phyloP scores from a whole-genome alignment of 2,797 vertebrate genomes.

The Aselliscus stoliczkanus region DNA sequence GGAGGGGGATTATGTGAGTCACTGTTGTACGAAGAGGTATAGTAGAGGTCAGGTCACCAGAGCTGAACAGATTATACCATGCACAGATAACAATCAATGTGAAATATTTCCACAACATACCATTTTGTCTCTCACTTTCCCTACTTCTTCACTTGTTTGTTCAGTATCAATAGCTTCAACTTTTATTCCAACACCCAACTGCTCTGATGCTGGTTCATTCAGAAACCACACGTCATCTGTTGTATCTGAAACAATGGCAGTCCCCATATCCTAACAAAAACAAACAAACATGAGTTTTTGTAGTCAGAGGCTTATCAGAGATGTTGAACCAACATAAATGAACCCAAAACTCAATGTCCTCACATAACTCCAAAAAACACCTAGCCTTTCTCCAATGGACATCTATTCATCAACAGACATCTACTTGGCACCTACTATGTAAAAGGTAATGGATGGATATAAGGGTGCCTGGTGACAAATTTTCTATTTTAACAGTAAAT shows the following conservation, averaged over 20 bases:
- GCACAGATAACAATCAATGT: neutral
- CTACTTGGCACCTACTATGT: neutral
- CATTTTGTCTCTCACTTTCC: conserved; percentile 77
- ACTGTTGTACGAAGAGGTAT: neutral
- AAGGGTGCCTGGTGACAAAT: neutral
- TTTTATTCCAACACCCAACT: conserved; percentile 88
- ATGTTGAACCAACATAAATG: neutral
- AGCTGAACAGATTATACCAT: neutral
- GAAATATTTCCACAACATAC: conserved; percentile 62
- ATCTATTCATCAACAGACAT: neutral
- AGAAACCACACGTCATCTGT: conserved; percentile 97
- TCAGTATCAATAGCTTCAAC: conserved; percentile 84
- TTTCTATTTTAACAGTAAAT: conserved; percentile 26
- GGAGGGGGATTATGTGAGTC: neutral
- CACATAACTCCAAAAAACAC: neutral
- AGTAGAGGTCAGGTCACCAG: neutral
- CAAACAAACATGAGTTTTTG: conserved; percentile 69
- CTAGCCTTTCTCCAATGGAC: neutral
- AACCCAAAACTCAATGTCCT: neutral
- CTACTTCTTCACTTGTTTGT: conserved; percentile 81
- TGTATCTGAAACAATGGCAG: conserved; percentile 95
- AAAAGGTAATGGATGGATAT: neutral
- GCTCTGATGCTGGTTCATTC: conserved; percentile 91
- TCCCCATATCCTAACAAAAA: conserved; percentile 92
- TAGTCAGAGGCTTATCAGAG: neutral